Conservation (phyloP, 53 echinoderm and acorn worm genomes). For the Astropecten irregularis region DNA sequence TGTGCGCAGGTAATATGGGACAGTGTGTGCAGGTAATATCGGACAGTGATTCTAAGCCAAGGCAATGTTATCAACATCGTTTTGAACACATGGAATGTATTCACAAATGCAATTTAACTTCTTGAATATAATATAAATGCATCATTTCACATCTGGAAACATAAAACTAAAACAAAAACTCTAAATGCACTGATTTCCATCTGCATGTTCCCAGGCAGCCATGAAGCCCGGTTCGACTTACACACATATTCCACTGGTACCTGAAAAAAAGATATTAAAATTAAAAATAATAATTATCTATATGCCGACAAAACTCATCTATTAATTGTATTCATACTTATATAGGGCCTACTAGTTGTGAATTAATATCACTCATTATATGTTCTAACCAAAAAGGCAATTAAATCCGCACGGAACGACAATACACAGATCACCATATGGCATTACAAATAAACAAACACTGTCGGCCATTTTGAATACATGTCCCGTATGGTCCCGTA, state of each 20-base stretch:
- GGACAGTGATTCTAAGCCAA: conserved; percentile 4
- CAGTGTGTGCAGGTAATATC: no score
- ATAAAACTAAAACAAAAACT: background rate
- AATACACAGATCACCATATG: no score
- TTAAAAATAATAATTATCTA: background rate
- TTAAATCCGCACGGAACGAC: no score
- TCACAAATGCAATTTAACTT: background rate
- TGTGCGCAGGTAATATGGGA: no score
- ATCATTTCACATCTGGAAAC: background rate
- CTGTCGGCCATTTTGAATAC: background rate
- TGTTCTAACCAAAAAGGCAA: background rate
- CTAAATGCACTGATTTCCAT: background rate
- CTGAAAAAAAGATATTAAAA: background rate
- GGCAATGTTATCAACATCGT: background rate
- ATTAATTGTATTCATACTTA: no score
- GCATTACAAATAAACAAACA: background rate
- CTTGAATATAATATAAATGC: background rate
- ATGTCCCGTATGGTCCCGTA: no score
- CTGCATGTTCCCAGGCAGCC: background rate
- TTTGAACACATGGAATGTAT: background rate
- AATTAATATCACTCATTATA: background rate
- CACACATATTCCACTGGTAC: background rate
- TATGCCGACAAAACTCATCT: background rate
- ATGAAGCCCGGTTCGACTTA: no score
- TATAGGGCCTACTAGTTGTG: background rate